Base-by-base conservation (phyloP, 2,113 vertebrate species). In the Ochotona curzoniae region DNA sequence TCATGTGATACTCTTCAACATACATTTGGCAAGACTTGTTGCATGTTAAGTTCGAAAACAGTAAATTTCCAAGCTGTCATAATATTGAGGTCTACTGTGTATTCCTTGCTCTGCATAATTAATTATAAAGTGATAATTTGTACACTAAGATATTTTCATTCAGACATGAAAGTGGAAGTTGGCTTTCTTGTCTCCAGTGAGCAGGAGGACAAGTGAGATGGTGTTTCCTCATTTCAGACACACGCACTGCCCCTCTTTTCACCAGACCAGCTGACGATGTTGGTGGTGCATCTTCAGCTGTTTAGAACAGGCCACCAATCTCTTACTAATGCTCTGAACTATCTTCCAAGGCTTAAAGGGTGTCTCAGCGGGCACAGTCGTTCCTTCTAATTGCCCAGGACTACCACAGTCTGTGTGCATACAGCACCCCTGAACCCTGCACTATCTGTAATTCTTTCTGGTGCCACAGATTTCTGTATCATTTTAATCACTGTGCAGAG, bases 91-190 rank as follows among this genome's bases (percentile, higher is more conserved):
- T 97, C 97, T 96, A 97, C 87, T 97, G 97, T 93, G 26, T 96
- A 97, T 96, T 95, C 93, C 97, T 97, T 97, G 95, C 89, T 98
- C 97, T 98, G 98, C 97, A 97, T 98, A 98, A 98, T 98, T 98
- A 98, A 98, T 98, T 98, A 93, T 96, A 97, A 98, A 98, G 97
- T 97, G 98, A 97, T 98, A 97, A 98, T 98, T 98, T 98, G 97
- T 98, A 98, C 96, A 97, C 97, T 90, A 76, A 94, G 97, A 96
- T 97, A 98, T 97, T 98, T 98, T 98, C 95, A 96, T 98, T 98
- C 95, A 94, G 78, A 98, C 93, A 93, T 97, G 95, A 97, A 98
- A 97, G 97, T 15, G 5, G 67, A 92, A 96, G 91, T 21, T 5
- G 0, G 90, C 96, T 78, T 96, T 30, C 79, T 91, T 97, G 97